phyloP scores from a whole-genome alignment of 2,113 vertebrate species.

The Neogobius melanostomus region DNA sequence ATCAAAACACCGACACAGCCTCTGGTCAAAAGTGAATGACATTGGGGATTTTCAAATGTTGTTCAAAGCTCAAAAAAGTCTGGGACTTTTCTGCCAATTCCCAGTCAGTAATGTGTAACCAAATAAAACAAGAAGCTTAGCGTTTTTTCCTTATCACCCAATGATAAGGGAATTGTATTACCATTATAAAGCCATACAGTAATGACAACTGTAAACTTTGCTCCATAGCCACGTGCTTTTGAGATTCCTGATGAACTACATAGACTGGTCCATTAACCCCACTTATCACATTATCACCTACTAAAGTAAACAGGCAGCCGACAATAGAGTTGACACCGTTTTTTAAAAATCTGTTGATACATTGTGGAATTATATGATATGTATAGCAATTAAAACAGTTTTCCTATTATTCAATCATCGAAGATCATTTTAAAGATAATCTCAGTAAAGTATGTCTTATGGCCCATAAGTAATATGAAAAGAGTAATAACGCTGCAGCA shows the following conservation, averaged over 20 bases:
- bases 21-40: not conserved
- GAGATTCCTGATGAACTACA: slow-evolving; percentile 35
- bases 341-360: not conserved
- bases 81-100: slow-evolving; percentile 25
- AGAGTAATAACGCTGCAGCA: no score
- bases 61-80: not conserved
- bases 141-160: not conserved
- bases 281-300: slow-evolving; percentile 33
- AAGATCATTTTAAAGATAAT: no score
- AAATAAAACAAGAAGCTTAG: slow-evolving; percentile 17
- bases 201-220: slow-evolving; percentile 20
- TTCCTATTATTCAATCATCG: no score
- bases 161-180: slow-evolving; percentile 8
- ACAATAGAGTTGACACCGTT: slow-evolving; percentile 4
- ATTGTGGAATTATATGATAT: not conserved
- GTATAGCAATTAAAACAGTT: no score
- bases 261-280: slow-evolving; percentile 26
- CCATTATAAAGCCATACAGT: slow-evolving; percentile 18
- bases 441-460: no score
- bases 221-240: slow-evolving; percentile 36
- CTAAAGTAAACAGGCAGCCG: slow-evolving; percentile 25
- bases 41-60: not conserved
- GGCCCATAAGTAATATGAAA: no score
- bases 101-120: slow-evolving; percentile 9
- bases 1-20: not conserved